These are phyloP conservation scores for Eupelmus urozonus DNA, from an alignment of 2,888 invertebrate species.

Conservation along the genomic window DNA sequence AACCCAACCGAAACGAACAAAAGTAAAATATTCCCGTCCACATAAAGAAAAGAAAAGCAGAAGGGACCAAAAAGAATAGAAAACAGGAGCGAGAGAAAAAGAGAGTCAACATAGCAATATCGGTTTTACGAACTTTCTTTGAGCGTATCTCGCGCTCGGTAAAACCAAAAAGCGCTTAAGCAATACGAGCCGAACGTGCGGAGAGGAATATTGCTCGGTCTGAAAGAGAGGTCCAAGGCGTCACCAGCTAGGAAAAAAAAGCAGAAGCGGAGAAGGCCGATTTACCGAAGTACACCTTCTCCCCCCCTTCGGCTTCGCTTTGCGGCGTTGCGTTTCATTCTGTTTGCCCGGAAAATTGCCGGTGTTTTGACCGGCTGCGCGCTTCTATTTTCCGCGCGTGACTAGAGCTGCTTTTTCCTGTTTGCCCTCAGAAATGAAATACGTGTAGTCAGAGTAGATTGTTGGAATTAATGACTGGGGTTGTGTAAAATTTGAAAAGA, in stretches of 20 bases:
- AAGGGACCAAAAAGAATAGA: slow-evolving; percentile 2
- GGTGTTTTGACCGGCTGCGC: neutral
- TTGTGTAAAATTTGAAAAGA: neutral
- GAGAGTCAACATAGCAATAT: slow-evolving; percentile 50
- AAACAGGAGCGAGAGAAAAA: neutral
- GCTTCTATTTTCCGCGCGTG: too few species aligned
- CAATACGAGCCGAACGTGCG: slow-evolving; percentile 69
- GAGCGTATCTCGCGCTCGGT: slow-evolving; percentile 59
- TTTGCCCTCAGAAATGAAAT: slow-evolving; percentile 10
- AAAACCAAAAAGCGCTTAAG: slow-evolving; percentile 71
- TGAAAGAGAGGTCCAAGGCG: slow-evolving; percentile 16
- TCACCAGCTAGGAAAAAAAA: slow-evolving; percentile 10
- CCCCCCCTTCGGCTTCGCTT: neutral
- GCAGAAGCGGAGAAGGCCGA: slow-evolving; percentile 6
- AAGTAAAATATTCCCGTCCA: neutral
- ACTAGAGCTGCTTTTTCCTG: neutral
- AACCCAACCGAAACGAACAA: neutral
- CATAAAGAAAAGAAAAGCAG: slow-evolving; percentile 9
- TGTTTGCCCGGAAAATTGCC: slow-evolving; percentile 36
- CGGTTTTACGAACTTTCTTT: slow-evolving; percentile 41
- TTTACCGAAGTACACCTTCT: slow-evolving; percentile 1
- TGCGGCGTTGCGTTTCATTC: slow-evolving; percentile 5
- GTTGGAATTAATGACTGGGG: too few species aligned
- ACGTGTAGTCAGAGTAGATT: neutral
- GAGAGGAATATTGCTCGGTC: slow-evolving; percentile 61